Evolutionary conservation across 2,113 vertebrate genomes (phyloP), one percentile per base, ranked within the genome.

Genomic region (Poecilia latipinna): DNA sequence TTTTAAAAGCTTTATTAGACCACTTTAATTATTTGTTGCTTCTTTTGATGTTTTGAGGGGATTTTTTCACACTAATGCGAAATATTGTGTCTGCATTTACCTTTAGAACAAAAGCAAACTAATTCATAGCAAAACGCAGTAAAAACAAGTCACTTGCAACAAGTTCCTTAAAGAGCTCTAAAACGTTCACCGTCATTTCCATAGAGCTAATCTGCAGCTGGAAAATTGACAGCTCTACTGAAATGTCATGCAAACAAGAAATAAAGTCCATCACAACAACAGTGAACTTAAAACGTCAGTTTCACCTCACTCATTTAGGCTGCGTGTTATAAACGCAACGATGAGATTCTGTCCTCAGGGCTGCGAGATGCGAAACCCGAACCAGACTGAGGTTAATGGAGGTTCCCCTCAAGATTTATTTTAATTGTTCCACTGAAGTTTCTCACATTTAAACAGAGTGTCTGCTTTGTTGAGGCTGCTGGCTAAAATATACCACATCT

Each of bases 401-500:
- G 94, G 92, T 94, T 92, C 93, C 92, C 24, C 80, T 75, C 82
- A 74, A 93, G 92, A 94, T 94, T 94, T 93, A 93, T 94, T 94
- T 94, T 89, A 94, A 92, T 94, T 94, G 78, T 86, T 90, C 75
- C 83, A 86, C 86, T 92, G 88, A 91, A 90, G 91, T 88, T 92
- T 93, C 70, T 87, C 69, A 42, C 85, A 87, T 83, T 91, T 83
- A 91, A 93, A 93, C 90, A 93, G 92, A 93, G 89, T 72, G 90
- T 91, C 92, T 78, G 80, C 82, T 91, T 88, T 91, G 86, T 90
- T 91, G 89, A 93, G 83, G 69, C 71, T 72, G 84, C 74, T 66
- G 61, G 22, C 54, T 92, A 91, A 91, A 93, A 92, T 90, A 89
- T 70, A 78, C 64, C 80, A 82, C 82, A 89, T 89, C 86, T 88